Conservation (phyloP, 1,140 invertebrate genomes). For the Phenacoccus solenopsis region DNA sequence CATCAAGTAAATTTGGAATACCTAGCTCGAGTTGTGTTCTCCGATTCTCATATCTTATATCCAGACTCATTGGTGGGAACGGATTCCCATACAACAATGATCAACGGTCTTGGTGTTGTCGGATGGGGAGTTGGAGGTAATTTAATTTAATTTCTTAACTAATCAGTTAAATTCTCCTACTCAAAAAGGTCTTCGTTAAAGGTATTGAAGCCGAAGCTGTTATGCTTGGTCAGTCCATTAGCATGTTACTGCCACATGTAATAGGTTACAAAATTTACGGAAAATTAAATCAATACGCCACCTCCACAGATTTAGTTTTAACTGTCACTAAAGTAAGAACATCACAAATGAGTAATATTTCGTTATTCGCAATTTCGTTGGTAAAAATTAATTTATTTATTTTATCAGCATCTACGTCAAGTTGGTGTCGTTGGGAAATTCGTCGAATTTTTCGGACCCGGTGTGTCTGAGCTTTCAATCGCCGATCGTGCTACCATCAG, state of each 20-base stretch:
- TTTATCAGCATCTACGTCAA: constrained; percentile 66
- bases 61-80: constrained; percentile 97
- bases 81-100: constrained; percentile 98
- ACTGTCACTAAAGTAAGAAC: constrained; percentile 83
- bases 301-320: constrained; percentile 93
- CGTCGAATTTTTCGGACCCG: constrained; percentile 95
- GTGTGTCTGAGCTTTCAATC: constrained; percentile 77
- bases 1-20: constrained; percentile 98
- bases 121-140: constrained; percentile 62
- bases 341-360: constrained; percentile 15
- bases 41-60: constrained; percentile 54
- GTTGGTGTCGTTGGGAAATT: constrained; percentile 96
- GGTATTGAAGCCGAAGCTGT: constrained; percentile 81
- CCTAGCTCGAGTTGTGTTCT: constrained; percentile 87
- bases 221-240: constrained; percentile 90
- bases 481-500: constrained; percentile 88
- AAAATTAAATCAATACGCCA: constrained; percentile 65
- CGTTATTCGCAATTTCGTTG: not conserved
- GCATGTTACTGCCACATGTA: constrained; percentile 90
- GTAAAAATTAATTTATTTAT: not conserved
- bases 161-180: too few species aligned
- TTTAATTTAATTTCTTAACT: constrained; percentile 10
- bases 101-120: constrained; percentile 76
- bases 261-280: constrained; percentile 87
- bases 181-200: too few species aligned